These are phyloP conservation scores for Itoplectis maculator DNA, from an alignment of 2,888 invertebrate genomes.

Conservation along the genomic window DNA sequence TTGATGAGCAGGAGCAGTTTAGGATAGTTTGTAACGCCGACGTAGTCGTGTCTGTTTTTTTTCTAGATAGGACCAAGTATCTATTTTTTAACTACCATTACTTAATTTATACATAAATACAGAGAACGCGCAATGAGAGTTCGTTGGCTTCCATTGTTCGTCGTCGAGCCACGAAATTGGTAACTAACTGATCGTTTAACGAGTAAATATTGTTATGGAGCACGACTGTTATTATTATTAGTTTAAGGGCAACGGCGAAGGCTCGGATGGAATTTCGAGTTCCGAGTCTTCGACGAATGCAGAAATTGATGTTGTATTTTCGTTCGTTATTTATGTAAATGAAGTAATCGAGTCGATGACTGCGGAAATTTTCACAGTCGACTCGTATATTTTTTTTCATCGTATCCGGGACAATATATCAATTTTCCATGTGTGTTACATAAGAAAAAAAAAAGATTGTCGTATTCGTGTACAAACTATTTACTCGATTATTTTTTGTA, in stretches of 20 bases:
- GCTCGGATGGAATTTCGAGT: slow-evolving; percentile 20
- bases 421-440: slow-evolving; percentile 38
- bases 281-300: slow-evolving; percentile 11
- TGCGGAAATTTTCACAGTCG: slow-evolving; percentile 14
- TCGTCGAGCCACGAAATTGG: slow-evolving; percentile 39
- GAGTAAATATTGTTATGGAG: slow-evolving; percentile 37
- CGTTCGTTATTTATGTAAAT: slow-evolving; percentile 58
- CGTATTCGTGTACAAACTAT: slow-evolving; percentile 31
- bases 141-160: slow-evolving; percentile 45
- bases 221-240: slow-evolving; percentile 65
- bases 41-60: slow-evolving; percentile 41
- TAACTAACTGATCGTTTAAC: slow-evolving; percentile 47
- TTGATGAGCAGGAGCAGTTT: slow-evolving; percentile 39
- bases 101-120: slow-evolving; percentile 58
- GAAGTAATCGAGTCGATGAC: slow-evolving; percentile 21
- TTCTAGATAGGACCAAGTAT: slow-evolving; percentile 71
- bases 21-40: slow-evolving; percentile 45
- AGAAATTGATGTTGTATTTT: slow-evolving; percentile 58
- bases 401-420: slow-evolving; percentile 52
- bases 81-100: slow-evolving; percentile 68
- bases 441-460: slow-evolving; percentile 11
- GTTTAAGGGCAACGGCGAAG: slow-evolving; percentile 50
- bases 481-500: neutral
- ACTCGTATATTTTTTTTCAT: slow-evolving; percentile 46
- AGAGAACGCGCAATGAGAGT: slow-evolving; percentile 15